Percentiles rank a stretch among this genome's conserved stretches.
Conservation (phyloP, 2,113 vertebrate species). For the Pelvicachromis taeniatus region DNA sequence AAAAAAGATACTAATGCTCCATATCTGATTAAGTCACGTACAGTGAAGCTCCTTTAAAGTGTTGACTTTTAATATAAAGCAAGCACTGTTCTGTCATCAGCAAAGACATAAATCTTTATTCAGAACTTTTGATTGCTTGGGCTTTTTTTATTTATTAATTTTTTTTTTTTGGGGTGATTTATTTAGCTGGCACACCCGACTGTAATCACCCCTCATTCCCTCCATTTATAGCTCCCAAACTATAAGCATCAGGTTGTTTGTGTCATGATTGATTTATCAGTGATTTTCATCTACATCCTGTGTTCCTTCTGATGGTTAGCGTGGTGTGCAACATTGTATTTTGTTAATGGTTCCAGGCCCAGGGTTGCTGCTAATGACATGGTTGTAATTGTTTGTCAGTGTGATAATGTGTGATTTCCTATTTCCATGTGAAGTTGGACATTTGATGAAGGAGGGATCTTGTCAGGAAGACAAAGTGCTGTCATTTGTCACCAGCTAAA, state of each 20-base stretch:
- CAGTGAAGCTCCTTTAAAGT: slow-evolving; percentile 56
- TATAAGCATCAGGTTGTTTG: slow-evolving; percentile 42
- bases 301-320: slow-evolving; percentile 50
- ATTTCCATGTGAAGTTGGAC: slow-evolving; percentile 89
- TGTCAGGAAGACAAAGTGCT: slow-evolving; percentile 89
- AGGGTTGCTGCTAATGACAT: slow-evolving; percentile 89
- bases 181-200: slow-evolving; percentile 10
- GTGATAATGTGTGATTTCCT: slow-evolving; percentile 88
- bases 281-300: slow-evolving; percentile 49
- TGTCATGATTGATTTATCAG: slow-evolving; percentile 47
- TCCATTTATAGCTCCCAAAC: slow-evolving; percentile 11
- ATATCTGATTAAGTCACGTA: slow-evolving; percentile 67
- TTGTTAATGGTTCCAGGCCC: slow-evolving; percentile 53
- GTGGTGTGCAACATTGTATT: slow-evolving; percentile 54
- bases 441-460: slow-evolving; percentile 91
- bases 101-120: slow-evolving; percentile 41
- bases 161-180: slow-evolving; percentile 17
- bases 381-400: slow-evolving; percentile 95
- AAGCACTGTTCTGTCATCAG: slow-evolving; percentile 24
- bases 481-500: slow-evolving; percentile 91
- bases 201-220: background rate
- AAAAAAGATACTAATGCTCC: slow-evolving; percentile 70
- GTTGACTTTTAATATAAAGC: slow-evolving; percentile 70
- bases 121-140: slow-evolving; percentile 30
- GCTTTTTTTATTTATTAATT: background rate